These are phyloP conservation scores for Egretta garzetta DNA, from an alignment of 2,113 vertebrate genomes.

Conservation along the genomic window DNA sequence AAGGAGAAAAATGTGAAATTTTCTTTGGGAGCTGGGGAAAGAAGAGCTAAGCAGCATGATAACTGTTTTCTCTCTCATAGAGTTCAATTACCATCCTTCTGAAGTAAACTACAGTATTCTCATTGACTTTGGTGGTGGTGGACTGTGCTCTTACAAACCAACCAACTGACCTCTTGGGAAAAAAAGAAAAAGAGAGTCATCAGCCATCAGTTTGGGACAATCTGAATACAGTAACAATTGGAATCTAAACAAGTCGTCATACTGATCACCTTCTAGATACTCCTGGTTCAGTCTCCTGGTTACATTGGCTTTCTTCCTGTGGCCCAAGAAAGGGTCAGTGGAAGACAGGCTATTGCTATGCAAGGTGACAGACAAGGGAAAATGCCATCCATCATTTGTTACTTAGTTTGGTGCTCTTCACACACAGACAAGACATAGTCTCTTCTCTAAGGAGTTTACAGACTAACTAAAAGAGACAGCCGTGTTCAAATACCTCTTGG, in stretches of 20 bases:
- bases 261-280: neutral
- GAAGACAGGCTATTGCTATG: neutral
- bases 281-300: neutral
- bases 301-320: neutral
- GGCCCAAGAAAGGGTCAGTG: neutral
- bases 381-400: neutral
- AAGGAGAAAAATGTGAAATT: neutral
- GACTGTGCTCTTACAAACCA: neutral
- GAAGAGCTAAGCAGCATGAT: neutral
- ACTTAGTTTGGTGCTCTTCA: neutral
- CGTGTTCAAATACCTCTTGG: neutral
- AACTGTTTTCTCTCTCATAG: neutral
- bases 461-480: neutral
- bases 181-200: neutral
- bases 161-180: neutral
- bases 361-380: neutral
- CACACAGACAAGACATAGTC: neutral
- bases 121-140: neutral
- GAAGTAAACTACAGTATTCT: neutral
- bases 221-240: neutral
- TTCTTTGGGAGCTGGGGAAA: neutral
- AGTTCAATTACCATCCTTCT: neutral
- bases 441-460: neutral
- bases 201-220: neutral
- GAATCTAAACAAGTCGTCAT: neutral